Evolutionary conservation across 2,113 vertebrate genomes (phyloP), one percentile per base, ranked within the genome.

Genomic region (Fulica atra): DNA sequence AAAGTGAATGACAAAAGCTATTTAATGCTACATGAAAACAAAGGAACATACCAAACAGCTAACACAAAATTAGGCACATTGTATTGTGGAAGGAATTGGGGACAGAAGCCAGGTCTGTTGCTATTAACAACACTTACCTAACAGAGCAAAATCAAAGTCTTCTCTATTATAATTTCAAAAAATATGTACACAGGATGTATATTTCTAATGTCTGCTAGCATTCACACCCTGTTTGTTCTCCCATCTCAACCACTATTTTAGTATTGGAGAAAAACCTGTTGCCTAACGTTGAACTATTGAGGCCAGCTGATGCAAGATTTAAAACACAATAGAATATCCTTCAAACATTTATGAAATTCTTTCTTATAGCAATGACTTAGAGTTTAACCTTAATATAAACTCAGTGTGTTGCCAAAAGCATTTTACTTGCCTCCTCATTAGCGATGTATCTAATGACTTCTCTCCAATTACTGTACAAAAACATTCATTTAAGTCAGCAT

Each of bases 371-470:
- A 76, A 9, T 3, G 11, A 50, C 26, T 88, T 81, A 59, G 56
- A 51, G 16, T 68, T 86, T 66, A 90, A 60, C n/a, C 42, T 56
- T 73, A 72, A 26, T n/a, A 77, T 68, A 91, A 81, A 63, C 33
- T 68, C 16, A 66, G 38, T 13, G 15, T 57, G 33, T 31, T 68
- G 53, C 60, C 72, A 88, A 90, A 89, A 86, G 33, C 56, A 60
- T 86, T 95, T 84, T 91, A 31, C 76, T 84, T 93, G 86, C 56
- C 40, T 92, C 88, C 63, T 93, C 18, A 64, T 80, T 91, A 93
- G 79, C 24, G 40, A 77, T 35, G 25, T 70, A 74, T 23, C 64
- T 86, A 91, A 81, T 56, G 4, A 86, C 51, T 95, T 73, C n/a
- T 59, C 25, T 61, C 46, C 38, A 90, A 64, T 57, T 64, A 79